Evolutionary conservation across 2,888 invertebrate species (phyloP).

Genomic region (Volucella inanis): DNA sequence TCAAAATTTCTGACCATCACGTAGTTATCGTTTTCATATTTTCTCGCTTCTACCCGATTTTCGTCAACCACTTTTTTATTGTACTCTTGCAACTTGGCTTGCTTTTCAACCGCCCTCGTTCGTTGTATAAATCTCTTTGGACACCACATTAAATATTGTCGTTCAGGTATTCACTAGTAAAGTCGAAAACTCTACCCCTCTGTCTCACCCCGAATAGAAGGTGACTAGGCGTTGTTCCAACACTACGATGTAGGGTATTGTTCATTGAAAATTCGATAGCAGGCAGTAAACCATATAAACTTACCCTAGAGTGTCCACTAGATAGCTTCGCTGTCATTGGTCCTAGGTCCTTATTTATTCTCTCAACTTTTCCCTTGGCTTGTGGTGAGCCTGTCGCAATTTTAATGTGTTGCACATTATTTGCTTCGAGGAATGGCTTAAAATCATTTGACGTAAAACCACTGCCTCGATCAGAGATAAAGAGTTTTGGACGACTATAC

Average conservation of each 20-base stretch:
- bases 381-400: constrained; percentile 70
- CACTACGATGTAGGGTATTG: constrained; percentile 76
- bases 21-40: constrained; percentile 61
- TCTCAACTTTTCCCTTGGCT: constrained; percentile 76
- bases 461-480: constrained; percentile 73
- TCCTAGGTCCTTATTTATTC: constrained; percentile 69
- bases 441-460: constrained; percentile 75
- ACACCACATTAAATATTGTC: background rate
- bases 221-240: constrained; percentile 76
- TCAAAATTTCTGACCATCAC: no score
- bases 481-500: constrained; percentile 67
- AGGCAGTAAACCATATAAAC: constrained; percentile 46
- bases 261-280: constrained; percentile 76
- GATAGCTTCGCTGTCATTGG: constrained; percentile 71
- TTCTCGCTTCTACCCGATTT: background rate
- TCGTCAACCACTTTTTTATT: constrained; percentile 14
- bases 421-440: constrained; percentile 49
- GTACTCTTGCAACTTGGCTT: constrained; percentile 24
- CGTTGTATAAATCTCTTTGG: constrained; percentile 8
- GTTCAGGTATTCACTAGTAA: constrained; percentile 53
- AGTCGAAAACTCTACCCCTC: constrained; percentile 69
- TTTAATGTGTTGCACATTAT: constrained; percentile 60
- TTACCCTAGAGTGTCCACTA: background rate
- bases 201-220: constrained; percentile 77
- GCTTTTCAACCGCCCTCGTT: constrained; percentile 7